Evolutionary conservation across 30 jellyfish, hydroid and myxozoan genomes (phyloP).

Genomic region (Pelagia noctiluca): DNA sequence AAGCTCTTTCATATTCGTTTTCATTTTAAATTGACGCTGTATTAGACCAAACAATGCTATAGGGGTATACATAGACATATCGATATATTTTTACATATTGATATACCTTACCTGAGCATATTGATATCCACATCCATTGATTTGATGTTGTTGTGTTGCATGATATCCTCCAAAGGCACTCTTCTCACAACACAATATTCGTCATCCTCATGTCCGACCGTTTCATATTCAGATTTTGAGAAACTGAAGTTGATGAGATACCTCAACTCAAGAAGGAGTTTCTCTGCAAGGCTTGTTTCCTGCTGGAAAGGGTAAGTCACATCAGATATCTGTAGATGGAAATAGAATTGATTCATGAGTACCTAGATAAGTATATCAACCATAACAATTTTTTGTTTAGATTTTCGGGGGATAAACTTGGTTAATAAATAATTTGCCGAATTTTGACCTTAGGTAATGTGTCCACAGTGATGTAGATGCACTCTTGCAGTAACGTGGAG

Average conservation of each 20-base stretch:
- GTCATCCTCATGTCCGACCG: constrained; percentile 6
- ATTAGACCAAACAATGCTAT: no score
- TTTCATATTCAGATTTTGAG: neutral
- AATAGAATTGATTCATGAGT: neutral
- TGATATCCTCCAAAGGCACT: constrained; percentile 11
- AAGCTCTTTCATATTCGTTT: no score
- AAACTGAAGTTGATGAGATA: constrained; percentile 20
- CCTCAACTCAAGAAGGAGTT: constrained; percentile 18
- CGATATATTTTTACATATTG: no score
- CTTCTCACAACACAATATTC: neutral
- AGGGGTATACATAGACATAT: no score
- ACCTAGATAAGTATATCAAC: neutral
- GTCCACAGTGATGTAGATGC: neutral
- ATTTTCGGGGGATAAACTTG: neutral
- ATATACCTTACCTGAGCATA: constrained; percentile 29
- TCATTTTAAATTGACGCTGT: no score
- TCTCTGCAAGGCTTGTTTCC: constrained; percentile 15
- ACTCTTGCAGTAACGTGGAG: neutral
- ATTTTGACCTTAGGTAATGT: neutral
- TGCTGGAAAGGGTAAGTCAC: constrained; percentile 40
- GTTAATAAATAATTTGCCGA: no score
- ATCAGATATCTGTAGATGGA: constrained; percentile 28
- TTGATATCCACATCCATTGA: constrained; percentile 3
- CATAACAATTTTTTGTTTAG: neutral
- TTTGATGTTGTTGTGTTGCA: constrained; percentile 35